Evolutionary conservation across 1,140 invertebrate species (phyloP).

Genomic region (Aporrectodea caliginosa): DNA sequence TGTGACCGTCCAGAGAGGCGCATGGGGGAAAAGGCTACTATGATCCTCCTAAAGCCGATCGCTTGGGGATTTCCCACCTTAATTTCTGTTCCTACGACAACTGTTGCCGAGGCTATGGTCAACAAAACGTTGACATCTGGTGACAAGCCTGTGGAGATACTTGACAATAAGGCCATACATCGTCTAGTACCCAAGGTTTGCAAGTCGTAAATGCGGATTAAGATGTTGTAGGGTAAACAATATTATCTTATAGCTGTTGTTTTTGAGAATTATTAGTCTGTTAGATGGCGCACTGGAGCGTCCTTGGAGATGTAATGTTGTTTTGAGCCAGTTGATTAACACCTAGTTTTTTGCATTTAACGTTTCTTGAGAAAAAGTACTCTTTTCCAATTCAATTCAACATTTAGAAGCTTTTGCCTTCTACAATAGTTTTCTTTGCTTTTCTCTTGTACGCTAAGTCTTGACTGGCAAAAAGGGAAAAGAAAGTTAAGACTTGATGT

Average conservation of each 20-base stretch:
- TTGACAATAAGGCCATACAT: slow-evolving; percentile 16
- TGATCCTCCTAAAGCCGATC: slow-evolving; percentile 1
- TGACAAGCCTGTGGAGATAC: slow-evolving; percentile 11
- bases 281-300: too few relatives aligned
- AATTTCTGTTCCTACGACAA: slow-evolving; percentile 16
- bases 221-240: too few relatives aligned
- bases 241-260: too few relatives aligned
- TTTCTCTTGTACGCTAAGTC: too few relatives aligned
- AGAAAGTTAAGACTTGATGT: too few relatives aligned
- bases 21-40: neutral
- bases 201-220: neutral
- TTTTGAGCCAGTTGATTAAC: neutral
- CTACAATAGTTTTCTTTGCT: too few relatives aligned
- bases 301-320: neutral
- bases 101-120: slow-evolving; percentile 16
- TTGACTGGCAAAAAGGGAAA: too few relatives aligned
- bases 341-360: neutral
- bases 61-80: slow-evolving; percentile 18
- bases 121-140: slow-evolving; percentile 1
- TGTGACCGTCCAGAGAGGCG: slow-evolving; percentile 13
- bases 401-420: neutral
- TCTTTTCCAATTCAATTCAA: neutral
- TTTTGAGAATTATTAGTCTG: too few relatives aligned
- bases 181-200: neutral
- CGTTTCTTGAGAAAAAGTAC: too few relatives aligned